Evolutionary conservation across 37 sponge, comb jelly and placozoan species (phyloP).

Genomic region (Spongilla lacustris): DNA sequence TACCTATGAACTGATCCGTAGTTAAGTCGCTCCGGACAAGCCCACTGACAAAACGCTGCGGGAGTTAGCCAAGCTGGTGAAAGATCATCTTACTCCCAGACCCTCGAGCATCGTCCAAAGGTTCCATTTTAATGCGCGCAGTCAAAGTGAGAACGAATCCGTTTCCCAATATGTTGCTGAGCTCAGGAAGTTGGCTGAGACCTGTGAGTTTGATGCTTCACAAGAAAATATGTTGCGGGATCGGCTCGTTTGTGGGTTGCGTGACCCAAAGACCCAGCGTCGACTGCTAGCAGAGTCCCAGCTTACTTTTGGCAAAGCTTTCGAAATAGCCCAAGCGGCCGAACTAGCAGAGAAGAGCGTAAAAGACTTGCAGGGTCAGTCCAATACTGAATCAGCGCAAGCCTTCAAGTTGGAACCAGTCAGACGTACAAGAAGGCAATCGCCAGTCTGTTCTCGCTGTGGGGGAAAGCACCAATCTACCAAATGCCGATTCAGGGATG

Average conservation of each 20-base stretch:
- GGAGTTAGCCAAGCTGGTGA: conserved; percentile 6
- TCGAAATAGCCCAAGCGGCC: conserved; percentile 33
- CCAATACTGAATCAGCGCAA: neutral
- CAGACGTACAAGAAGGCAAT: neutral
- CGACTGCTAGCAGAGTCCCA: conserved; percentile 32
- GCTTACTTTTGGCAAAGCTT: conserved; percentile 29
- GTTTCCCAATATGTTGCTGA: conserved; percentile 29
- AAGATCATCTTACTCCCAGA: neutral
- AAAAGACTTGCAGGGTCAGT: neutral
- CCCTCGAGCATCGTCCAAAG: conserved; percentile 46
- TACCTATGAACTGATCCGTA: conserved; percentile 14
- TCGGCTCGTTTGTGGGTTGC: conserved; percentile 38
- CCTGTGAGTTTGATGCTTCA: conserved; percentile 30
- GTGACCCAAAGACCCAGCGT: conserved; percentile 11
- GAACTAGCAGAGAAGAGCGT: conserved; percentile 42
- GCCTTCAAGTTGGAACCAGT: neutral
- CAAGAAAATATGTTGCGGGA: conserved; percentile 59
- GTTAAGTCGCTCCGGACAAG: conserved; percentile 8
- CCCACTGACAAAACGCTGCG: conserved; percentile 23
- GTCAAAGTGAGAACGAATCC: conserved; percentile 13
- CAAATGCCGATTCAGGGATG: conserved; percentile 23
- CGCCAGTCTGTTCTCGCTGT: conserved; percentile 7
- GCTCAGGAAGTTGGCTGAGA: conserved; percentile 18
- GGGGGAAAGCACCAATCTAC: conserved; percentile 32
- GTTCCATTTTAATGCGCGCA: conserved; percentile 38